phyloP scores from a whole-genome alignment of 2,113 vertebrate genomes.

The Leptodactylus fuscus region DNA sequence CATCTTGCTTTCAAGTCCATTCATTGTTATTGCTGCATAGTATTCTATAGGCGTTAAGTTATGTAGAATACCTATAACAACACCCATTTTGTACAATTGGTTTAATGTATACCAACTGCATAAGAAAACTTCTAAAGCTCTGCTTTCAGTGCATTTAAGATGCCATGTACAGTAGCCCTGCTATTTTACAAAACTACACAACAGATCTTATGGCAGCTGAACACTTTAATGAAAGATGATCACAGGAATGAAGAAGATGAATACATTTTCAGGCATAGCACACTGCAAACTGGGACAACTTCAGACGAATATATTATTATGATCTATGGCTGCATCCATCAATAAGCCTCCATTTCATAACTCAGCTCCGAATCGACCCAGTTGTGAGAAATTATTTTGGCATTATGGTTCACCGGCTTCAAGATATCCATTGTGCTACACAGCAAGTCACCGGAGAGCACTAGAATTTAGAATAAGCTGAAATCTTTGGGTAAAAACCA shows the following conservation, averaged over 20 bases:
- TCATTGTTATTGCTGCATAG: too few relatives aligned
- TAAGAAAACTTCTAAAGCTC: neutral
- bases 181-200: slow-evolving; percentile 4
- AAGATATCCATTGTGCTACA: slow-evolving; percentile 23
- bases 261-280: slow-evolving; percentile 43
- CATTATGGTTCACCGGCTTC: slow-evolving; percentile 30
- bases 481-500: neutral
- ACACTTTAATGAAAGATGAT: slow-evolving; percentile 48
- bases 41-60: too few relatives aligned
- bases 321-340: slow-evolving; percentile 29
- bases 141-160: neutral
- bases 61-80: too few relatives aligned
- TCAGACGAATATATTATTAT: slow-evolving; percentile 51
- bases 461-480: slow-evolving; percentile 18
- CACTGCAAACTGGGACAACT: slow-evolving; percentile 27
- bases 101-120: neutral
- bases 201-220: slow-evolving; percentile 29
- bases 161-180: neutral
- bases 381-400: slow-evolving; percentile 37
- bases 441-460: neutral
- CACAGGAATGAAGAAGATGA: slow-evolving; percentile 30
- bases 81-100: neutral
- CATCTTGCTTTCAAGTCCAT: too few relatives aligned
- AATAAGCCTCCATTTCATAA: slow-evolving; percentile 25
- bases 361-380: slow-evolving; percentile 43